Conservation (phyloP, 2,888 invertebrate genomes). For the Celastrina argiolus region DNA sequence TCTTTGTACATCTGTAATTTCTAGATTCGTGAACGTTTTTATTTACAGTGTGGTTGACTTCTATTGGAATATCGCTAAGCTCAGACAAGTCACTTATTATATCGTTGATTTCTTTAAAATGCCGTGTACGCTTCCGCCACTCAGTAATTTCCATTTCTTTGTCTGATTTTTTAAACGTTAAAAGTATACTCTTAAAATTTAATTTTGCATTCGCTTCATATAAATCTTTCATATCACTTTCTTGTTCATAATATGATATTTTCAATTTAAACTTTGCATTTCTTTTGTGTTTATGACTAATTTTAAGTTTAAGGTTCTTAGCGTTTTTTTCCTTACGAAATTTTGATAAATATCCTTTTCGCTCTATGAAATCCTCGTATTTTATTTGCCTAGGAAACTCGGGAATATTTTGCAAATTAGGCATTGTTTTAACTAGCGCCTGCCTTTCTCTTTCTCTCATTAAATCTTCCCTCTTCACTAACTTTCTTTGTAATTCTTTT, state of each 20-base stretch:
- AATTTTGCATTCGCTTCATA: conserved; percentile 48
- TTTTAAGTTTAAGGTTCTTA: conserved; percentile 43
- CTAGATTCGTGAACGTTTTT: conserved; percentile 38
- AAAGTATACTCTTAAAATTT: conserved; percentile 44
- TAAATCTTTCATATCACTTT: conserved; percentile 43
- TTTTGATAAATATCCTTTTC: conserved; percentile 57
- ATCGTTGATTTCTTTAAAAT: conserved; percentile 27
- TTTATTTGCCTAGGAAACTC: conserved; percentile 69
- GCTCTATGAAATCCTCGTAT: conserved; percentile 47
- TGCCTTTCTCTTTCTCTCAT: conserved; percentile 71
- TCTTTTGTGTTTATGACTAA: conserved; percentile 34
- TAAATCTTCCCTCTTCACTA: conserved; percentile 66
- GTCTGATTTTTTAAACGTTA: conserved; percentile 41
- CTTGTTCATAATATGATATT: conserved; percentile 41
- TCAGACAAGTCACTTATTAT: conserved; percentile 44
- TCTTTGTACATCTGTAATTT: conserved; percentile 49
- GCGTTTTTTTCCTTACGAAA: conserved; percentile 32
- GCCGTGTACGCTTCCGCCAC: conserved; percentile 46
- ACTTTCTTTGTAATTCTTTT: conserved; percentile 60
- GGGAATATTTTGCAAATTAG: conserved; percentile 55
- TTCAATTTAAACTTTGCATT: conserved; percentile 42
- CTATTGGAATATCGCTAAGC: conserved; percentile 42
- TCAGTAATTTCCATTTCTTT: conserved; percentile 39
- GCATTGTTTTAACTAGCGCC: conserved; percentile 70
- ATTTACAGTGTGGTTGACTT: conserved; percentile 33